Conservation (phyloP, 2,113 vertebrate genomes). For the Brachirus orientalis region DNA sequence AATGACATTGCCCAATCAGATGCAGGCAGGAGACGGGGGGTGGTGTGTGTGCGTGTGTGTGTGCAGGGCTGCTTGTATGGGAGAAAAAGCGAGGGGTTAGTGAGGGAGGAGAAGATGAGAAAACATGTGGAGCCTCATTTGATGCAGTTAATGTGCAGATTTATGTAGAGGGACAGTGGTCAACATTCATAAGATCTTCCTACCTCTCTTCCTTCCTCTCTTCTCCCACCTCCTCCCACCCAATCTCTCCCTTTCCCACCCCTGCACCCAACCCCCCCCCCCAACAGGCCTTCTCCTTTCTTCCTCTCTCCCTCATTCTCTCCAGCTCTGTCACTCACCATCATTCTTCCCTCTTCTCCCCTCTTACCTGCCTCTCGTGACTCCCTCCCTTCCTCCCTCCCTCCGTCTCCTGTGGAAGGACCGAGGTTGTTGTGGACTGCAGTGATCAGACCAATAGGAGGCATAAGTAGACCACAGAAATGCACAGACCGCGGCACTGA, state of each 20-base stretch:
- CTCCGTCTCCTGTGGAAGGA: conserved; percentile 46
- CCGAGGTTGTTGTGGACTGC: conserved; percentile 77
- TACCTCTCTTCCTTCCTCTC: conserved; percentile 56
- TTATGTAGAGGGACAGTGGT: conserved; percentile 85
- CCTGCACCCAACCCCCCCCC: conserved; percentile 1
- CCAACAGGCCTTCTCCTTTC: conserved; percentile 59
- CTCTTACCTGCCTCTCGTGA: conserved; percentile 56
- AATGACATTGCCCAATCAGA: conserved; percentile 77
- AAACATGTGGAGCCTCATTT: conserved; percentile 80
- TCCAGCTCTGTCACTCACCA: conserved; percentile 61
- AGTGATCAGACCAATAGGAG: conserved; percentile 88
- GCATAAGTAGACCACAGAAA: conserved; percentile 88
- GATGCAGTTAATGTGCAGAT: conserved; percentile 85
- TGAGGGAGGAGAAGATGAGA: conserved; percentile 72
- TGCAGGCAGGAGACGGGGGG: conserved; percentile 57
- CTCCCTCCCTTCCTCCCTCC: conserved; percentile 37
- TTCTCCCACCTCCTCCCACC: conserved; percentile 24
- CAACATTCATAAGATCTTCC: conserved; percentile 81
- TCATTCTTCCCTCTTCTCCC: conserved; percentile 63
- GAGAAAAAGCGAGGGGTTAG: conserved; percentile 29
- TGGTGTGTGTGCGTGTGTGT: conserved; percentile 4
- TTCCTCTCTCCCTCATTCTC: conserved; percentile 46
- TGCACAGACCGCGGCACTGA: conserved; percentile 45
- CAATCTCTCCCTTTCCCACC: conserved; percentile 20
- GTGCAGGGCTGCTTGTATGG: conserved; percentile 18